Evolutionary conservation across 2,113 vertebrate genomes (phyloP).

Genomic region (Carassius auratus): DNA sequence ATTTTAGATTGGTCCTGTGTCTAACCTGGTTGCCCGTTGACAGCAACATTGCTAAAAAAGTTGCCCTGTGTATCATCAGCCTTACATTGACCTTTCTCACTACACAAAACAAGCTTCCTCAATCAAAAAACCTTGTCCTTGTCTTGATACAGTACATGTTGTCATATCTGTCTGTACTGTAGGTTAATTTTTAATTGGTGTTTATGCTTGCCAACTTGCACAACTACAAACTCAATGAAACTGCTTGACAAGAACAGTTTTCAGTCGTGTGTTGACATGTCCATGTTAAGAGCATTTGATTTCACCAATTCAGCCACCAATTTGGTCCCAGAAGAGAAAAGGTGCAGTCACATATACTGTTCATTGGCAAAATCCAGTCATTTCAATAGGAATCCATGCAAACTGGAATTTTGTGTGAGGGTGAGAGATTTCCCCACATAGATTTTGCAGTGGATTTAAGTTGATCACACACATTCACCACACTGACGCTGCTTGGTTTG

Average conservation of each 20-base stretch:
- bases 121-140: not conserved
- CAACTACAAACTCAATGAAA: not conserved
- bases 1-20: too few species aligned
- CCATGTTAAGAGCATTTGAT: not conserved
- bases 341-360: not conserved
- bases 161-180: not conserved
- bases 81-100: not conserved
- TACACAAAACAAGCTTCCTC: not conserved
- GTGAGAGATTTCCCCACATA: not conserved
- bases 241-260: not conserved
- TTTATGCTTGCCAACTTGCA: not conserved
- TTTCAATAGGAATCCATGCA: not conserved
- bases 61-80: too few species aligned
- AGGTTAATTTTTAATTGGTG: slow-evolving; percentile 1
- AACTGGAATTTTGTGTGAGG: not conserved
- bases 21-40: too few species aligned
- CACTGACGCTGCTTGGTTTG: not conserved
- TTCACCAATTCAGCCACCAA: not conserved
- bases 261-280: not conserved
- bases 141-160: not conserved
- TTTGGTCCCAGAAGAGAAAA: not conserved
- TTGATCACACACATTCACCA: not conserved
- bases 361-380: not conserved
- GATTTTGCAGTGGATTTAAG: not conserved
- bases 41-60: too few species aligned